Conservation (phyloP, 2,113 vertebrate species). For the Thamnophis sirtalis region DNA sequence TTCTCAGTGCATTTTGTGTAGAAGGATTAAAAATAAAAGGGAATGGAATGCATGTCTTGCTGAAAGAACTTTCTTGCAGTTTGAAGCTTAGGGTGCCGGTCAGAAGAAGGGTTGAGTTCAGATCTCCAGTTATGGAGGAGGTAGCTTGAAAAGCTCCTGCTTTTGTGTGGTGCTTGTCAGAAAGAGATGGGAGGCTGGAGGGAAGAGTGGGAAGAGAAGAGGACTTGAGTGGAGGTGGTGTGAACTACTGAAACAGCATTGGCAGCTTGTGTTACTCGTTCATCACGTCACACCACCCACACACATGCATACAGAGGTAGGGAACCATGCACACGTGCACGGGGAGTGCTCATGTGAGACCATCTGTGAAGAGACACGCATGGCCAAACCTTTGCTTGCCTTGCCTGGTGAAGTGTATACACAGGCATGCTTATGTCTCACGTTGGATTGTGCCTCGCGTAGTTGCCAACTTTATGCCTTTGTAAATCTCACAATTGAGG, state of each 20-base stretch:
- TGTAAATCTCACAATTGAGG: neutral
- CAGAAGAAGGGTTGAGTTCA: neutral
- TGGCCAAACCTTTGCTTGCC: constrained; percentile 6
- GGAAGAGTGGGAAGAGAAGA: constrained; percentile 51
- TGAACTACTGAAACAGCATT: constrained; percentile 59
- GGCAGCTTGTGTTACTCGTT: constrained; percentile 64
- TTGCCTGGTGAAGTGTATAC: constrained; percentile 14
- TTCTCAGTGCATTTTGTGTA: neutral
- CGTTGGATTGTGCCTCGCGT: constrained; percentile 25
- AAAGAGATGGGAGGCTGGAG: neutral
- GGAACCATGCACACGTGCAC: neutral
- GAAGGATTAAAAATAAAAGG: neutral
- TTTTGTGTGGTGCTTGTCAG: neutral
- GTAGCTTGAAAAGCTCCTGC: neutral
- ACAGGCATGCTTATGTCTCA: neutral
- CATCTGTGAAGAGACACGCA: constrained; percentile 22
- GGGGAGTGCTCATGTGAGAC: neutral
- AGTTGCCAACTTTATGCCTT: constrained; percentile 1
- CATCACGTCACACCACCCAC: constrained; percentile 66
- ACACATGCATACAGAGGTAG: constrained; percentile 14
- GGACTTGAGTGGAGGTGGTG: constrained; percentile 58
- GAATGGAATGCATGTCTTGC: neutral
- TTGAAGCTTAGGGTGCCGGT: neutral
- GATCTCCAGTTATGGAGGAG: neutral
- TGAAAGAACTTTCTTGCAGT: neutral